Conservation (phyloP, 1,140 invertebrate genomes). For the Meloidogyne chitwoodi region DNA sequence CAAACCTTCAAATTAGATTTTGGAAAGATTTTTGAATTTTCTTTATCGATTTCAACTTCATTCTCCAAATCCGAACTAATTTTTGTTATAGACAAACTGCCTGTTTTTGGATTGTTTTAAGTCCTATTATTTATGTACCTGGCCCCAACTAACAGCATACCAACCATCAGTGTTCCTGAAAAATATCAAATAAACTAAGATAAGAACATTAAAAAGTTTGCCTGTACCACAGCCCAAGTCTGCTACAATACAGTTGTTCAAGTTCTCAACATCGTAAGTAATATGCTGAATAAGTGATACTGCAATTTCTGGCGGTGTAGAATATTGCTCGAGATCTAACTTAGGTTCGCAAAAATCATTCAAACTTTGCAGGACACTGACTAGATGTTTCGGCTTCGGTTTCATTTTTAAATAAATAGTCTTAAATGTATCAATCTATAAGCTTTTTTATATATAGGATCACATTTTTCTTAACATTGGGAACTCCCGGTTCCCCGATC, state of each 20-base stretch:
- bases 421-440: too few species aligned
- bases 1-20: not conserved
- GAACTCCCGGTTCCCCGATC: too few species aligned
- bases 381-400: slow-evolving; percentile 30
- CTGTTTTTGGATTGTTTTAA: too few species aligned
- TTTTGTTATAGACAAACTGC: too few species aligned
- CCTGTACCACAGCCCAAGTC: slow-evolving; percentile 29
- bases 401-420: too few species aligned
- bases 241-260: slow-evolving; percentile 7
- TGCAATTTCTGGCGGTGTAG: slow-evolving; percentile 22
- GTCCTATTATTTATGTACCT: too few species aligned
- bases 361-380: slow-evolving; percentile 14
- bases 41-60: slow-evolving; percentile 9
- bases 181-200: too few species aligned
- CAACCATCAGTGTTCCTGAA: too few species aligned
- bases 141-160: too few species aligned
- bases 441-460: too few species aligned
- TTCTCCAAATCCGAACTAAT: too few species aligned
- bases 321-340: slow-evolving; percentile 31
- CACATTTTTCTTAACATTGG: too few species aligned
- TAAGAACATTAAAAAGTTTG: not conserved
- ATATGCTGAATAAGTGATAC: slow-evolving; percentile 1
- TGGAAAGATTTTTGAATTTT: not conserved
- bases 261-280: not conserved
- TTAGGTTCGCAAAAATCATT: slow-evolving; percentile 19